Conservation (phyloP, 2,113 vertebrate species). For the Catharus minimus region DNA sequence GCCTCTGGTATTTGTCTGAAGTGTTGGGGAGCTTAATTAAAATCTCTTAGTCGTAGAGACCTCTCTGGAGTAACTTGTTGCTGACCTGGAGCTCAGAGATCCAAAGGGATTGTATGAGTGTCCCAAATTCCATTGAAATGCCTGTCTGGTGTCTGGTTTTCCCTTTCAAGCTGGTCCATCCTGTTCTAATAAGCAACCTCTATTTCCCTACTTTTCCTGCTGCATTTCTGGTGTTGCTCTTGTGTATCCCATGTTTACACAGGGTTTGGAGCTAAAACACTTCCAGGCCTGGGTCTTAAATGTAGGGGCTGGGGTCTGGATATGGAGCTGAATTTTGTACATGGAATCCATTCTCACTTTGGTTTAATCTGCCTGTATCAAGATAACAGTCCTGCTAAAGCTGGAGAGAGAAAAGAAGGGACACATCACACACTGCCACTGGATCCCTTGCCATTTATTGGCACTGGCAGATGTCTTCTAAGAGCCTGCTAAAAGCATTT, state of each 20-base stretch:
- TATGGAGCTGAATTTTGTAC: neutral
- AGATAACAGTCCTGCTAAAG: neutral
- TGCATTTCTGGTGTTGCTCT: neutral
- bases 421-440: neutral
- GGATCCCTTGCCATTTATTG: neutral
- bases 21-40: neutral
- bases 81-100: neutral
- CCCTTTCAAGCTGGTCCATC: neutral
- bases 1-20: neutral
- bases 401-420: neutral
- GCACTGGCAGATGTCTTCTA: neutral
- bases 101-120: neutral
- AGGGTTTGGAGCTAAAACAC: neutral
- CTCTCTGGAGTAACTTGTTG: neutral
- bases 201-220: neutral
- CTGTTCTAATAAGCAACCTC: neutral
- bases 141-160: neutral
- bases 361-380: neutral
- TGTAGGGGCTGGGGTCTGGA: fast-evolving
- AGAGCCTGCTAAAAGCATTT: neutral
- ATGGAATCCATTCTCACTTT: neutral
- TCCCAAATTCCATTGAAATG: neutral
- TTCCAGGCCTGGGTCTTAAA: neutral
- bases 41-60: neutral
- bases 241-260: neutral